Percentiles rank a stretch among this genome's conserved stretches.
Evolutionary conservation across 1,140 invertebrate genomes (phyloP).

Genomic region (Meloidogyne hapla): DNA sequence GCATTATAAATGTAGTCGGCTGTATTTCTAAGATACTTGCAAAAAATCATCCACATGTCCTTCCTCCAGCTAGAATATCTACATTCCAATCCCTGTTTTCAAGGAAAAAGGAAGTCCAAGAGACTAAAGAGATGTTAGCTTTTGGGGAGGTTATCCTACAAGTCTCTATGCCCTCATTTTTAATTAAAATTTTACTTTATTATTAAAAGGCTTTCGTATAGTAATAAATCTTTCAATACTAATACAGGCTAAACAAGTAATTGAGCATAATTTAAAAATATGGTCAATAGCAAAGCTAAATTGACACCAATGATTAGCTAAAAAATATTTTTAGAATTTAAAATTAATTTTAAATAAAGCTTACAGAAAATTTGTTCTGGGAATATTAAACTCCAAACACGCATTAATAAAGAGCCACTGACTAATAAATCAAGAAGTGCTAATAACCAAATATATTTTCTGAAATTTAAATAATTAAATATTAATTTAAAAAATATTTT

Average conservation of each 20-base stretch:
- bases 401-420: constrained; percentile 46
- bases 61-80: no score
- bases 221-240: constrained; percentile 55
- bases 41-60: no score
- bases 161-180: background rate
- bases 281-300: constrained; percentile 52
- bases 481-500: background rate
- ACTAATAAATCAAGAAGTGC: constrained; percentile 61
- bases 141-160: constrained; percentile 9
- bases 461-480: constrained; percentile 14
- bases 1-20: no score
- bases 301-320: constrained; percentile 48
- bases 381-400: constrained; percentile 49
- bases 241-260: constrained; percentile 59
- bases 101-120: no score
- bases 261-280: constrained; percentile 51
- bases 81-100: no score
- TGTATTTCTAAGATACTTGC: no score
- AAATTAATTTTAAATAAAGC: constrained; percentile 20
- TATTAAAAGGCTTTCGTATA: constrained; percentile 59
- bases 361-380: constrained; percentile 51
- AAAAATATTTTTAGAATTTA: constrained; percentile 31
- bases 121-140: background rate
- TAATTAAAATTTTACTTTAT: constrained; percentile 36
- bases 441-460: constrained; percentile 55